These are phyloP conservation scores for Mormyrops attenuatus DNA, from an alignment of 2,797 vertebrate species.

Conservation along the genomic window DNA sequence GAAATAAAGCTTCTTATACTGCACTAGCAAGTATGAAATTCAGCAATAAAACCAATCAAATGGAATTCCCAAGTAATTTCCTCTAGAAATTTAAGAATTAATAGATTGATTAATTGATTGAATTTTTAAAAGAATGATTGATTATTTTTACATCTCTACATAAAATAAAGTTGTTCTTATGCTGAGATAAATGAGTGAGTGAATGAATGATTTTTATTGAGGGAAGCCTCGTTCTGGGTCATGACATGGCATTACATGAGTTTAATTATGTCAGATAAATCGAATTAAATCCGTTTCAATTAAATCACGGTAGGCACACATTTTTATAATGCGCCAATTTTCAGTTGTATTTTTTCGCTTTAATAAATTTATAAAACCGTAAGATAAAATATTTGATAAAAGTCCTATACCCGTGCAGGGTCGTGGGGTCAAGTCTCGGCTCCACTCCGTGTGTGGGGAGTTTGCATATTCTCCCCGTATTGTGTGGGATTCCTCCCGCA, in stretches of 20 bases:
- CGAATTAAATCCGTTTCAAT: not conserved
- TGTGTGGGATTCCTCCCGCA: not conserved
- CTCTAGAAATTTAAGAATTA: not conserved
- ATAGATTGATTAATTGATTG: not conserved
- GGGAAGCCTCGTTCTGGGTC: not conserved
- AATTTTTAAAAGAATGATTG: not conserved
- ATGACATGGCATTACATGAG: too few relatives aligned
- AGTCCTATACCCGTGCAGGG: not conserved
- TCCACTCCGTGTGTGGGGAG: not conserved
- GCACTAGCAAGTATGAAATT: not conserved
- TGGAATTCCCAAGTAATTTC: not conserved
- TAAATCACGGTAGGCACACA: not conserved
- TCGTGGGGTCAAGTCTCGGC: not conserved
- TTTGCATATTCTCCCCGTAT: not conserved
- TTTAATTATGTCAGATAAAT: not conserved
- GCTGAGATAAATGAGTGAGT: not conserved
- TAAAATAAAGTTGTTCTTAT: not conserved
- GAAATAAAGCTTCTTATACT: not conserved
- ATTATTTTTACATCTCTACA: not conserved
- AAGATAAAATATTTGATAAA: not conserved
- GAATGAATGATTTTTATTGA: not conserved
- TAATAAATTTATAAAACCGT: too few relatives aligned
- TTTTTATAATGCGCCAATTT: not conserved
- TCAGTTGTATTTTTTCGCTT: too few relatives aligned
- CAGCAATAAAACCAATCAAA: not conserved